Conservation (phyloP, 2,797 vertebrate species). For the Poecilia velifera region DNA sequence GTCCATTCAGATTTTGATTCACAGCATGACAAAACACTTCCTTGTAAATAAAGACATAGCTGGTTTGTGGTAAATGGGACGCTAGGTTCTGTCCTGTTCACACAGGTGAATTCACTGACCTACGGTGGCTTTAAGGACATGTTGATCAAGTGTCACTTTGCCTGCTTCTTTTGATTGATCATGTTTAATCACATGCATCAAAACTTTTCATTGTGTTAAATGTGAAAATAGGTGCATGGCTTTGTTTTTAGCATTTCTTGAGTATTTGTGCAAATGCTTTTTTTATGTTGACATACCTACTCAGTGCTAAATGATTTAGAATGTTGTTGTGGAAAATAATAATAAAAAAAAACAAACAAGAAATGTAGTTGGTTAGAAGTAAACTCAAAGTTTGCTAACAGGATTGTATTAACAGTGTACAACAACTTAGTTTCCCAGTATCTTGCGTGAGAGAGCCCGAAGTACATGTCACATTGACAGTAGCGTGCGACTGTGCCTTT, state of each 20-base stretch:
- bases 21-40: slow-evolving; percentile 64
- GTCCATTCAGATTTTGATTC: slow-evolving; percentile 61
- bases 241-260: not conserved
- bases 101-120: slow-evolving; percentile 15
- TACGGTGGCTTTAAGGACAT: not conserved
- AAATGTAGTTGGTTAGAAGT: slow-evolving; percentile 20
- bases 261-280: not conserved
- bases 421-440: slow-evolving; percentile 47
- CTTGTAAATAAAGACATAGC: slow-evolving; percentile 60
- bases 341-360: not conserved
- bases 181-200: not conserved
- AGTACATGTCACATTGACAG: slow-evolving; percentile 76
- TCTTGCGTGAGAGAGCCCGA: slow-evolving; percentile 78
- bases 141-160: not conserved
- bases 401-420: slow-evolving; percentile 31
- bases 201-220: not conserved
- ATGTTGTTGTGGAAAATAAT: not conserved
- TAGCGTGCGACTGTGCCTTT: slow-evolving; percentile 81
- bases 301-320: not conserved
- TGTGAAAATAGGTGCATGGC: not conserved
- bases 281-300: not conserved
- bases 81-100: slow-evolving; percentile 25
- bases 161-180: not conserved
- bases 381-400: slow-evolving; percentile 26
- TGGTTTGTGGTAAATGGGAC: slow-evolving; percentile 26